These are phyloP conservation scores for Eupithecia insigniata DNA, from an alignment of 2,888 invertebrate genomes.

Conservation along the genomic window DNA sequence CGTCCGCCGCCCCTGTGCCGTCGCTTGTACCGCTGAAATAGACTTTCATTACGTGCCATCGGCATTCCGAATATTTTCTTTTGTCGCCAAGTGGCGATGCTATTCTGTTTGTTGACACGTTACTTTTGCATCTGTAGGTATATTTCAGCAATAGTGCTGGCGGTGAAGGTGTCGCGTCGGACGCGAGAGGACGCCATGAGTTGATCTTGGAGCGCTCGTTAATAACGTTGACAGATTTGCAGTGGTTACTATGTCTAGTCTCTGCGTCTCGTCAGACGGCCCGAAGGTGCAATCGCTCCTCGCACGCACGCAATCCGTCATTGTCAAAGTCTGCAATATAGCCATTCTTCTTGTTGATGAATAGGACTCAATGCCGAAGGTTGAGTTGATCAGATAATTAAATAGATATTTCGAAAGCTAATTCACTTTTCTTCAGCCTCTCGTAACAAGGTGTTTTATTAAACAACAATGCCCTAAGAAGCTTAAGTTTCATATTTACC, in stretches of 20 bases:
- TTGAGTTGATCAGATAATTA: conserved; percentile 20
- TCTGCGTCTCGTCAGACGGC: conserved; percentile 46
- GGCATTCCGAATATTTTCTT: conserved; percentile 76
- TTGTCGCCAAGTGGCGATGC: conserved; percentile 70
- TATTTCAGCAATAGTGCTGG: conserved; percentile 60
- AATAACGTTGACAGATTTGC: conserved; percentile 55
- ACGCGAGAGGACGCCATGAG: conserved; percentile 37
- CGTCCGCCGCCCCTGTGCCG: conserved; percentile 74
- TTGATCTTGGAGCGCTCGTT: conserved; percentile 49
- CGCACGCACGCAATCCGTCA: conserved; percentile 67
- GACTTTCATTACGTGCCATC: conserved; percentile 74
- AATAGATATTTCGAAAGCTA: not conserved
- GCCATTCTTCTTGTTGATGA: conserved; percentile 56
- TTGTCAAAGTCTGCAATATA: conserved; percentile 57
- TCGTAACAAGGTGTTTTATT: not conserved
- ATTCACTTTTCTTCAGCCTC: not conserved
- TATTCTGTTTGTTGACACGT: conserved; percentile 62
- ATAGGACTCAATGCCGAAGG: conserved; percentile 27
- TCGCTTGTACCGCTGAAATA: conserved; percentile 75
- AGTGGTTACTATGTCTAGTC: conserved; percentile 55
- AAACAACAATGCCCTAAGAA: not conserved
- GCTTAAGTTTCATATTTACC: not conserved
- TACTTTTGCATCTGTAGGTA: conserved; percentile 53
- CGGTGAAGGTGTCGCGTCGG: conserved; percentile 45
- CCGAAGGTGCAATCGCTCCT: conserved; percentile 55